Evolutionary conservation across 1,140 invertebrate genomes (phyloP), one percentile per base, ranked within the genome.

Genomic region (Ectropis grisescens): DNA sequence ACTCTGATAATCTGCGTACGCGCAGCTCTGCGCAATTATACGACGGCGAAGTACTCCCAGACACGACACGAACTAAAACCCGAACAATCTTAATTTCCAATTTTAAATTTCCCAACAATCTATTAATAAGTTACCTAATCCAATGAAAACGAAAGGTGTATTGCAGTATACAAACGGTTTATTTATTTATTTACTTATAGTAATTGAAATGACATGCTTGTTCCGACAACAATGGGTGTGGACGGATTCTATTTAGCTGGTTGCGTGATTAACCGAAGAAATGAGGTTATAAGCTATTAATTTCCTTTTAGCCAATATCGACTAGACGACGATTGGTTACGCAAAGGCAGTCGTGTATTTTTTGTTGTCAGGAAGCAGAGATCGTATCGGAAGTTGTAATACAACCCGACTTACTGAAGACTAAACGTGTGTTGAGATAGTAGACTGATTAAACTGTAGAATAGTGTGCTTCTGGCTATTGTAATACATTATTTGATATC

Each of bases 1-100:
- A 59, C 64, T 62, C 65, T 74, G 74, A 79, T 76, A 74, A 79
- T 79, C 74, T 74, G 69, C 56, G 54, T 59, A 58, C 54, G 55
- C 61, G 68, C 58, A 37, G 60, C 33, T 32, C 47, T 41, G 39
- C 40, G 54, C 62, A 72, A 76, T 76, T 74, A 70, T 51, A 54
- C 42, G 26, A 32, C 24, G 35, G 30, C 23, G 13, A 15, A 35
- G 27, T 29, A 23, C 47, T 29, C 33, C 28, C 24, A 41, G 33
- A 39, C 41, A 36, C 46, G 35, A 25, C 32, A 34, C 42, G 16
- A 2, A 24, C 26, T 19, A 33, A 10, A 29, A 13, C 15, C 33
- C 7, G 22, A 11, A 13, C 26, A 2, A 27, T 68, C 68, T 74
- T 66, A 66, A n/a, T n/a, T n/a, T n/a, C n/a, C n/a, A n/a, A n/a